Evolutionary conservation across 2,113 vertebrate species (phyloP).

Genomic region (Ranitomeya imitator): DNA sequence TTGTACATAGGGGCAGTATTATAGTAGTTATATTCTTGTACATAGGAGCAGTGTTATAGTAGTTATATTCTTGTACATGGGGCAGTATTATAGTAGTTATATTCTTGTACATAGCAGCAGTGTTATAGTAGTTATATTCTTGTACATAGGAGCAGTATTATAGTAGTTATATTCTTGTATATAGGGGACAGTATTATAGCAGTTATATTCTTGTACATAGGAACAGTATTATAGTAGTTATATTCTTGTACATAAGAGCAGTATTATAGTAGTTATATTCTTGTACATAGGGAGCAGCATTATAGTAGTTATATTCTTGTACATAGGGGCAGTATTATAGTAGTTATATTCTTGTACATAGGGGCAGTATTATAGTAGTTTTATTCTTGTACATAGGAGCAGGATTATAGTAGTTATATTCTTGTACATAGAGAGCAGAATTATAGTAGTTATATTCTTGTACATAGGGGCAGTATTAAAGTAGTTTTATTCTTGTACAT

Average conservation of each 20-base stretch:
- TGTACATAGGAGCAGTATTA: conserved; percentile 7
- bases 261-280: conserved; percentile 8
- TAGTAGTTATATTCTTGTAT: not conserved
- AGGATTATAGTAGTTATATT: too few relatives aligned
- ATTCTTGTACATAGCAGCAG: not conserved
- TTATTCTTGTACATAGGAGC: not conserved
- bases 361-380: conserved; percentile 2
- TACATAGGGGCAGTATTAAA: too few relatives aligned
- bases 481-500: too few relatives aligned
- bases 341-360: conserved; percentile 7
- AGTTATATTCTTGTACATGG: not conserved
- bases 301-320: not conserved
- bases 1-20: not conserved
- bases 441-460: too few relatives aligned
- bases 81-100: not conserved
- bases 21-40: not conserved
- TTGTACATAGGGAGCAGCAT: not conserved
- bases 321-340: not conserved
- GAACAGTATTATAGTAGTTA: too few relatives aligned
- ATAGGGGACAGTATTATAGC: not conserved
- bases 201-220: not conserved
- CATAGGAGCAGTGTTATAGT: not conserved
- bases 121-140: not conserved
- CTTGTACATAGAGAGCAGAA: too few relatives aligned
- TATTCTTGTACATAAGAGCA: not conserved